Conservation (phyloP, 2,797 vertebrate species). For the Microctenopoma steveboyesi region DNA sequence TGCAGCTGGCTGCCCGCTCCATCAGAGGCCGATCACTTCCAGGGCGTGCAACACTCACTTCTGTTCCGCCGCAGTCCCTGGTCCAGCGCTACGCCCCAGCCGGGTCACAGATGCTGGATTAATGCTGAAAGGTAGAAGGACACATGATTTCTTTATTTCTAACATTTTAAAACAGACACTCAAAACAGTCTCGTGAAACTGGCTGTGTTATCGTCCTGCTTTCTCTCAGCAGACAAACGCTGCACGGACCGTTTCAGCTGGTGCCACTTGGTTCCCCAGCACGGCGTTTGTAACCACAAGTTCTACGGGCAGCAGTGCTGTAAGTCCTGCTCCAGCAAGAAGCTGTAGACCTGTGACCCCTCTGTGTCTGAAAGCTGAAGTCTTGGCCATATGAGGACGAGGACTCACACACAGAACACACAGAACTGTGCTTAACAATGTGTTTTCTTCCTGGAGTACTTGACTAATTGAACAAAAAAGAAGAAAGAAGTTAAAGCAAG, state of each 20-base stretch:
- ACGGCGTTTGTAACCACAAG: conserved; percentile 95
- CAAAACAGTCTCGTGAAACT: no score
- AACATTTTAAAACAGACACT: no score
- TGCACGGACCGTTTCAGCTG: conserved; percentile 93
- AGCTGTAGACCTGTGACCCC: conserved; percentile 67
- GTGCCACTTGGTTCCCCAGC: conserved; percentile 96
- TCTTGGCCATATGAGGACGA: background rate
- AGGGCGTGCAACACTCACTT: conserved; percentile 96
- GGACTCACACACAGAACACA: conserved; percentile 35
- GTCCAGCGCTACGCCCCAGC: conserved; percentile 40
- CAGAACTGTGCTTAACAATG: conserved; percentile 39
- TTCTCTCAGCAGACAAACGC: conserved; percentile 82
- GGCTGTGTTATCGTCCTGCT: background rate
- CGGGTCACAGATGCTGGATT: conserved; percentile 52
- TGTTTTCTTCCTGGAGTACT: conserved; percentile 73
- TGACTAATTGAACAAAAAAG: conserved; percentile 50
- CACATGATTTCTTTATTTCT: no score
- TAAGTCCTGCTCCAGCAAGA: conserved; percentile 91
- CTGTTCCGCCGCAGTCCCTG: conserved; percentile 82
- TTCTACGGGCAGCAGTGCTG: conserved; percentile 98
- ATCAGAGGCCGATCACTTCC: conserved; percentile 89
- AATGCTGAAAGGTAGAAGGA: conserved; percentile 55
- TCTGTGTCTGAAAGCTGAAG: background rate
- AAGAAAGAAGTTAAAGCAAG: conserved; percentile 38
- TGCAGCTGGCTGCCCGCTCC: conserved; percentile 84